Base-by-base conservation (phyloP, 2,888 invertebrate genomes). In the Metellina segmentata region DNA sequence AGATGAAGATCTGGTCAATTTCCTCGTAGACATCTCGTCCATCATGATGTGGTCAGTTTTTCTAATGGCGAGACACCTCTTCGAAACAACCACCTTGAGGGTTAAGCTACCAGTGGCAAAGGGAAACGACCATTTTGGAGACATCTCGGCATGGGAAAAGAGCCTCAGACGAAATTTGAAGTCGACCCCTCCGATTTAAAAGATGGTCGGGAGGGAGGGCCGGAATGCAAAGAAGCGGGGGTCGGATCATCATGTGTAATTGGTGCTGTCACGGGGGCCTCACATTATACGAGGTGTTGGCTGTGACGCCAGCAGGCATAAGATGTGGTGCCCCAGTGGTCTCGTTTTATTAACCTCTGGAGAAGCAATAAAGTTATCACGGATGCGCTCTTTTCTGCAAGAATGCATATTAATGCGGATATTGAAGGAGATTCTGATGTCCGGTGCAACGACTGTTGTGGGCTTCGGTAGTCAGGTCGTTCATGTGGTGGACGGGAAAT, bases 211-310 rank as follows among this genome's bases (percentile, higher is more conserved):
- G 9, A 1, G 19, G 16, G 61, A 71, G 9, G 16, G 49, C 11
- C 5, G 5, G 11, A 51, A n/a, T n/a, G n/a, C 1, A 81, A 19
- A 74, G n/a, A 16, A 53, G 19, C n/a, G 82, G 78, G 51, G 81
- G 74, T 53, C 48, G 81, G 74, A 11, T 69, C 81, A 87, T 82
- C 34, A 13, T n/a, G 49, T 89, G 89, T 89, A 89, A 89, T 83
- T 89, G 89, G 89, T 78, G 70, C 83, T 89, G 89, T 89, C 89
- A 83, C 89, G 78, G 77, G n/a, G 70, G 49, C 85, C 71, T 90
- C 79, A 49, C 79, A 83, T 83, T 89, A 78, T 89, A 53, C 52
- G 70, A 90, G 90, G 90, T 85, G 90, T 79, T 78, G 83, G 83
- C 82, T 71, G 77, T 77, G 75, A 78, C 88, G 82, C 89, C 83